Percentiles rank a stretch among this genome's conserved stretches.
Evolutionary conservation across 2,888 invertebrate species (phyloP).

Genomic region (Bimastos eiseni): DNA sequence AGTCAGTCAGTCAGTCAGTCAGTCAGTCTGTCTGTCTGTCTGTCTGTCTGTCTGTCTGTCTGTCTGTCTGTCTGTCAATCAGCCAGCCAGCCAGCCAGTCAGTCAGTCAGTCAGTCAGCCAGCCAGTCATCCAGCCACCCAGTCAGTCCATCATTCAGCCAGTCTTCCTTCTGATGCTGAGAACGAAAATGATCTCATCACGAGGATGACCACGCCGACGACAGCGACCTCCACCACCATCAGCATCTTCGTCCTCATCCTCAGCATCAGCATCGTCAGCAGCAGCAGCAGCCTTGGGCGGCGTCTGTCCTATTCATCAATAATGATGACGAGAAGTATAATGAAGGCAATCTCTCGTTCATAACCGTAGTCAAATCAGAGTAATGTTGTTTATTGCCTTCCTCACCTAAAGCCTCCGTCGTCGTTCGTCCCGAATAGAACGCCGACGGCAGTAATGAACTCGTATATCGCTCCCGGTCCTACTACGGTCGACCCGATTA

Average conservation of each 20-base stretch:
- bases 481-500: background rate
- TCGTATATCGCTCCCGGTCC: background rate
- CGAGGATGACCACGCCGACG: background rate
- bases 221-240: background rate
- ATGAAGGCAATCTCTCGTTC: slow-evolving; percentile 18
- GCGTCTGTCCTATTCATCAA: slow-evolving; percentile 8
- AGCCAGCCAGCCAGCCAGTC: background rate
- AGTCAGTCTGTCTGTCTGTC: too few relatives aligned
- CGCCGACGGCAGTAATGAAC: background rate
- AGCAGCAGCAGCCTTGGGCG: background rate
- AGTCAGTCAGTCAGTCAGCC: background rate
- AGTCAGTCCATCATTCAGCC: background rate
- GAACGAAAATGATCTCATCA: background rate
- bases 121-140: background rate
- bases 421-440: background rate
- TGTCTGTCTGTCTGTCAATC: background rate
- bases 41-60: too few relatives aligned
- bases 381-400: slow-evolving; percentile 21
- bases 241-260: background rate
- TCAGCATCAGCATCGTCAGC: background rate
- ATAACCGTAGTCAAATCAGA: background rate
- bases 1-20: background rate
- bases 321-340: slow-evolving; percentile 4
- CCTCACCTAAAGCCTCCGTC: background rate
- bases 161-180: background rate